Evolutionary conservation across 2,113 vertebrate species (phyloP), one percentile per base, ranked within the genome.

Genomic region (Miniopterus natalensis): DNA sequence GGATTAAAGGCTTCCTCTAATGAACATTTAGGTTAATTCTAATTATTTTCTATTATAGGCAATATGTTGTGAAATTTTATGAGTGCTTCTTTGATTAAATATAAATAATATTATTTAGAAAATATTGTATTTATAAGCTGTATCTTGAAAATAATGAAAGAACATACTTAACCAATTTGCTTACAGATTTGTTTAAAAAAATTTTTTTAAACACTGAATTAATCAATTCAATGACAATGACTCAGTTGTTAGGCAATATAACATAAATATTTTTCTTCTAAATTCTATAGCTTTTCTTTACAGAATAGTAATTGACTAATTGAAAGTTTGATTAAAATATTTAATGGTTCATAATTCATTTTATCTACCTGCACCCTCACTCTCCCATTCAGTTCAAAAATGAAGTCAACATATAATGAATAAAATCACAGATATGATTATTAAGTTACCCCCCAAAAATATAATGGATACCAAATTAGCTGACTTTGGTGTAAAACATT

Each of bases 41-140:
- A 79, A 49, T 49, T 45, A 47, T 57, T 92, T 91, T 31, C 40
- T 42, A 21, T 47, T n/a, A 63, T 2, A 75, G 14, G 18, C 15
- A 87, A 45, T 25, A 73, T 8, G 92, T 90, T 95, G 18, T 53
- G 21, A 88, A 90, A 51, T 8, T 61, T 71, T 89, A 7, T n/a
- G 11, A 57, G 8, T 40, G 9, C 40, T 4, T n/a, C 10, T 81
- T 63, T 78, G 90, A 84, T 7, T 61, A n/a, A 55, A 90, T 11
- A 61, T 29, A 40, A 79, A 84, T n/a, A 6, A 79, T 18, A 4
- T 51, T 92, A 59, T n/a, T 78, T 84, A 81, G 36, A 83, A 86
- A 86, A 77, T 13, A 85, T 1, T 88, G 4, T 2, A 65, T 51
- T 71, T 53, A 10, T n/a, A 63, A 66, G 5, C 25, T 61, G 5